Base-by-base conservation (phyloP, 1,140 invertebrate species). In the Drosophila simulans region DNA sequence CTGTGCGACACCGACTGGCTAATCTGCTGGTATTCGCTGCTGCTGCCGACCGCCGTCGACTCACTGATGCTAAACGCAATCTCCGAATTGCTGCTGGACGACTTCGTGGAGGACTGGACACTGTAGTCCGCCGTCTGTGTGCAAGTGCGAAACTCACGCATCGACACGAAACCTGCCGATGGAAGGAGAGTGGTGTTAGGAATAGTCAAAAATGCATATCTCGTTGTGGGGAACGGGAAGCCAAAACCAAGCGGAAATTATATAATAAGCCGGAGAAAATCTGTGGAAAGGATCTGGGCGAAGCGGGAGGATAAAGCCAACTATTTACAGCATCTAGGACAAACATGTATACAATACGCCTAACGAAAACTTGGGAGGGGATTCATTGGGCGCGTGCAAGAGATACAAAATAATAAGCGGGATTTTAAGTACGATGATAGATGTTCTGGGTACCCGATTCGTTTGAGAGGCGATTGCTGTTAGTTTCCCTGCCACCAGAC, bases 131-230 rank as follows among this genome's bases (percentile, higher is more conserved):
- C 94, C 65, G 93, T 94, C 79, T 92, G 94, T 3, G 93, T 94
- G 25, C 94, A 94, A 48, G 94, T 95, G 73, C 94, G 92, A 74
- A 94, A 93, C 22, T 94, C 95, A 63, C 95, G 94, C 93, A 96
- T 95, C 3, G 95, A 96, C 51, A 95, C 94, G 91, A 97, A 96
- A 65, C 96, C 96, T 59, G 95, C 0, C 7, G 10, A 12, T 15
- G 43, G 22, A 11, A 27, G 37, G 40, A 8, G 27, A 22, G 0
- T 25, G 10, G 0, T 25, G 10, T 52, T 20, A 42, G 10, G 1
- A 31, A 25, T 8, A 34, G 27, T 12, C 48, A 8, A 31, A 31
- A 20, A 17, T 7, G 8, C 3, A 15, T n/a, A 4, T 4, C 13
- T 3, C 2, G 31, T 7, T 8, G n/a, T 52, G 31, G 43, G 22